Evolutionary conservation across 2,797 vertebrate species (phyloP).

Genomic region (Aphelocoma californica): DNA sequence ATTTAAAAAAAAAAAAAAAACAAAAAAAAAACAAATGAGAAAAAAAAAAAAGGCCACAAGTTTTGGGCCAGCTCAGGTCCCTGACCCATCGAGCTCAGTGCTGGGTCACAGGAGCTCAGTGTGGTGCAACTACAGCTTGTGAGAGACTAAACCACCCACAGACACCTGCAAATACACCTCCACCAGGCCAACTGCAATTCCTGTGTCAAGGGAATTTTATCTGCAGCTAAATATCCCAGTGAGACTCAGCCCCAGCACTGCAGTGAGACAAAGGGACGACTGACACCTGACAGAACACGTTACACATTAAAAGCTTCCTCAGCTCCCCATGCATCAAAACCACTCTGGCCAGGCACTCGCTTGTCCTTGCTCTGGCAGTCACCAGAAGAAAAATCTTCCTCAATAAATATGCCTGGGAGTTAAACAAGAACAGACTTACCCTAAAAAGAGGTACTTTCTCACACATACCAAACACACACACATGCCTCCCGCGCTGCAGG

Average conservation of each 20-base stretch:
- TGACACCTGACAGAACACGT: not conserved
- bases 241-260: not conserved
- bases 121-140: not conserved
- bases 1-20: not conserved
- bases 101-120: not conserved
- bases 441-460: constrained; percentile 52
- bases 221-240: not conserved
- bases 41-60: not conserved
- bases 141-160: not conserved
- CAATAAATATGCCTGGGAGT: constrained; percentile 58
- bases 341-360: not conserved
- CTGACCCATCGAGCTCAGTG: not conserved
- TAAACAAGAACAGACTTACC: constrained; percentile 57
- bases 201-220: not conserved
- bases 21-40: not conserved
- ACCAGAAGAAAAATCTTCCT: constrained; percentile 6
- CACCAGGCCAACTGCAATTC: not conserved
- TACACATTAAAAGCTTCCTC: not conserved
- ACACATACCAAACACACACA: constrained; percentile 43
- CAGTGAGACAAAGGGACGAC: not conserved
- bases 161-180: not conserved
- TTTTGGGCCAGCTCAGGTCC: not conserved
- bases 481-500: constrained; percentile 48
- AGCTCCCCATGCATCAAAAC: not conserved
- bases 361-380: not conserved